Evolutionary conservation across 92 coral and sea anemone genomes (phyloP).

Genomic region (Epizoanthus rinbou): DNA sequence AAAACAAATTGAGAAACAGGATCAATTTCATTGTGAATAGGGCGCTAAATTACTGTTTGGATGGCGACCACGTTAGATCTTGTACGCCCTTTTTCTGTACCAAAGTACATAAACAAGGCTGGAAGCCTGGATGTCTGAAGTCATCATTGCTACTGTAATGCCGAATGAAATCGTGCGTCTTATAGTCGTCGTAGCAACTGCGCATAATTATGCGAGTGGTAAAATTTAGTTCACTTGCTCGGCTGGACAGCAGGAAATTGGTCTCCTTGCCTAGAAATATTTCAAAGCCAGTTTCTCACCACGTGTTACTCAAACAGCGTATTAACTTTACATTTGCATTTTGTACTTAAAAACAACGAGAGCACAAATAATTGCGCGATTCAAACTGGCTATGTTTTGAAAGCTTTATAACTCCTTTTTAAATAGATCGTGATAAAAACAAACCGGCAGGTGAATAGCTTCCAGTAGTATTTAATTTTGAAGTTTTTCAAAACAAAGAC

Average conservation of each 20-base stretch:
- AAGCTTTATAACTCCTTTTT: neutral
- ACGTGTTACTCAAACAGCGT: constrained; percentile 8
- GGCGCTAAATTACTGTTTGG: neutral
- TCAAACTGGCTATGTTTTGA: neutral
- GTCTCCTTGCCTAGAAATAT: constrained; percentile 8
- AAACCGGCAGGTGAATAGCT: constrained; percentile 13
- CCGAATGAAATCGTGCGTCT: neutral
- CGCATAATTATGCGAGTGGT: neutral
- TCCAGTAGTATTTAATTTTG: constrained; percentile 1
- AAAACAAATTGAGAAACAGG: constrained; percentile 53
- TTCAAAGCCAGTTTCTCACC: constrained; percentile 8
- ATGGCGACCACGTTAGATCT: neutral
- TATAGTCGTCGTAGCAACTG: neutral
- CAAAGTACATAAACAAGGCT: neutral
- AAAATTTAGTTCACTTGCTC: neutral
- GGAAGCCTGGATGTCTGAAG: neutral
- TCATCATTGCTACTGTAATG: neutral
- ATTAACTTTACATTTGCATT: constrained; percentile 28
- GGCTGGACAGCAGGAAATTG: constrained; percentile 21
- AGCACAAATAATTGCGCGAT: too few species aligned
- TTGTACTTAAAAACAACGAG: neutral
- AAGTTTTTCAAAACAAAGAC: neutral
- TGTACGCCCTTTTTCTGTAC: neutral
- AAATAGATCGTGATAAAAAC: constrained; percentile 16
- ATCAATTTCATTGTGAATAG: constrained; percentile 44